Evolutionary conservation across 2,797 vertebrate species (phyloP).

Genomic region (Mallotus villosus): DNA sequence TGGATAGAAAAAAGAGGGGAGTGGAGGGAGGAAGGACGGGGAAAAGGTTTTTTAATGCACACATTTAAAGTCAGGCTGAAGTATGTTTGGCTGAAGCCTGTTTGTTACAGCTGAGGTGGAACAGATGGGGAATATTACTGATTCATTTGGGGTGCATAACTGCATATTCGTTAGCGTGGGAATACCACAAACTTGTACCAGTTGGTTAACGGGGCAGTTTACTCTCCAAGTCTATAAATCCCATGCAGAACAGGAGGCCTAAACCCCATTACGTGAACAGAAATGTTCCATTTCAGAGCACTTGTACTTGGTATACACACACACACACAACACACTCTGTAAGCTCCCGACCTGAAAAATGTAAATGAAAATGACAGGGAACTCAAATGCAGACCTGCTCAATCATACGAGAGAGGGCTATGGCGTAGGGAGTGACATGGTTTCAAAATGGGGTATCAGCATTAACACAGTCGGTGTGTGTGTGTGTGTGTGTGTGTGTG

Average conservation of each 20-base stretch:
- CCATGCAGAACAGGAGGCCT: background rate
- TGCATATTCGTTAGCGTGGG: too few relatives aligned
- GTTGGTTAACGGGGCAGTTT: too few relatives aligned
- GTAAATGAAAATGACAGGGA: background rate
- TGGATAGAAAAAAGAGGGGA: background rate
- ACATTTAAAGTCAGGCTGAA: background rate
- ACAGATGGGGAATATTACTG: too few relatives aligned
- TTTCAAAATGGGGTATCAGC: background rate
- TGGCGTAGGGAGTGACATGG: background rate
- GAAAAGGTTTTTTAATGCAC: too few relatives aligned
- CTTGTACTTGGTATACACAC: background rate
- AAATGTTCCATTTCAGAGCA: background rate
- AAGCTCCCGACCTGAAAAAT: background rate
- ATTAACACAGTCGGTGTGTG: background rate
- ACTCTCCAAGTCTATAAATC: too few relatives aligned
- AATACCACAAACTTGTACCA: too few relatives aligned
- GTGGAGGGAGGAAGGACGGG: background rate
- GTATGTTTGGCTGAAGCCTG: too few relatives aligned
- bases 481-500: background rate
- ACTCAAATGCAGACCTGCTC: background rate
- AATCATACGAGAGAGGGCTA: background rate
- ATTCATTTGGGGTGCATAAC: too few relatives aligned
- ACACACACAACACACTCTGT: background rate
- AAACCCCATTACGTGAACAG: background rate
- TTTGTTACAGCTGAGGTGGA: too few relatives aligned